Evolutionary conservation across 2,888 invertebrate species (phyloP), one percentile per base, ranked within the genome.

Genomic region (Disparrhopalites patrizii): DNA sequence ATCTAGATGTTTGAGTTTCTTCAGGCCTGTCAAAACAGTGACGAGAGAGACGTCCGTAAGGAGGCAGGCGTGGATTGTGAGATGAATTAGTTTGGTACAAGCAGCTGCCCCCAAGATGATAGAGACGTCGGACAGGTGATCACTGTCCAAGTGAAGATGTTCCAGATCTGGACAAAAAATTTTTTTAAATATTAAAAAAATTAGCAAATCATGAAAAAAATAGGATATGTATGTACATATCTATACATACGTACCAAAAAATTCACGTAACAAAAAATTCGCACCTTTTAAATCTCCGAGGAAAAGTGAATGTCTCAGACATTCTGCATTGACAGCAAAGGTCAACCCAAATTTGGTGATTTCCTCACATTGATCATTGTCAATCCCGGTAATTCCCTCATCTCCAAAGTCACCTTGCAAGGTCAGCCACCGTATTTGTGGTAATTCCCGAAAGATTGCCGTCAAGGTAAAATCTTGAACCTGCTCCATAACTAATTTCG

Each of bases 331-430:
- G 1, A 56, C 36, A 27, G 5, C 10, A 8, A 15, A 51, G 10
- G 28, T 8, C 7, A 28, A 23, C 23, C 25, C 18, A 33, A 30
- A 5, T 8, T 33, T 18, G 8, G 36, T 4, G 3, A 55, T 7
- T 1, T 55, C 55, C 25, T 55, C 23, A 33, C 55, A 55, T 18
- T 55, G 38, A 2, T 57, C 40, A 1, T 7, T 27, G 13, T 38
- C 27, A 40, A 57, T 57, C 25, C 57, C 57, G 27, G 57, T 57
- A 3, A 57, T n/a, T 1, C 57, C 57, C 27, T 57, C 57, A 40
- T 57, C 57, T 1, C 40, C 28, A 40, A 57, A 57, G 10, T 7
- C 30, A 2, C 58, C 58, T 18, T 27, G 27, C 2, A 58, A 25
- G 5, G 27, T 43, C 5, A 58, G 28, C 15, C 18, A 23, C 20